Evolutionary conservation across 92 coral and sea anemone genomes (phyloP).

Genomic region (Metridium senile): DNA sequence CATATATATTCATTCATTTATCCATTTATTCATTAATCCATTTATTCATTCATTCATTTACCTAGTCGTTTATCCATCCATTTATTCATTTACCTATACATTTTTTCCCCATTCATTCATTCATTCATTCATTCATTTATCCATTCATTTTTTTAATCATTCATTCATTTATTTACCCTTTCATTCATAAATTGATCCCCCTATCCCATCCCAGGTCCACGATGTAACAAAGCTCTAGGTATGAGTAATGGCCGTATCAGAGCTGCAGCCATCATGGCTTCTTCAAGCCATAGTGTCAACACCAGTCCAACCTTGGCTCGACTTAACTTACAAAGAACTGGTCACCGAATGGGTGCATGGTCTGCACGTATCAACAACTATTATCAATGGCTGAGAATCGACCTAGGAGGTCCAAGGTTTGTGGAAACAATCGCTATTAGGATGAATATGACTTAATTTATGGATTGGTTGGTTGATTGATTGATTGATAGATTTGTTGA

Average conservation of each 20-base stretch:
- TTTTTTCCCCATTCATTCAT: no score
- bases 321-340: slow-evolving; percentile 45
- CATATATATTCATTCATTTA: no score
- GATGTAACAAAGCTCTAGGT: slow-evolving; percentile 56
- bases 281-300: slow-evolving; percentile 43
- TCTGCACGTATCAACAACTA: slow-evolving; percentile 47
- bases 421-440: background rate
- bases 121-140: background rate
- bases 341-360: slow-evolving; percentile 59
- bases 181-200: background rate
- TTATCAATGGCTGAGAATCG: slow-evolving; percentile 54
- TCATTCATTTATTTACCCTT: background rate
- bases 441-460: no score
- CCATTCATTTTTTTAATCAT: background rate
- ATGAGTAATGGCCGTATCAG: slow-evolving; percentile 55
- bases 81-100: no score
- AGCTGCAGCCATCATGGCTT: slow-evolving; percentile 51
- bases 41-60: no score
- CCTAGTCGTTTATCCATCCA: no score
- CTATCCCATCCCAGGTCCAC: slow-evolving; percentile 53
- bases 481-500: background rate
- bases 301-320: slow-evolving; percentile 59
- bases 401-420: slow-evolving; percentile 54
- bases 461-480: no score
- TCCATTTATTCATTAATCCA: no score